Evolutionary conservation across 2,888 invertebrate genomes (phyloP), one percentile per base, ranked within the genome.

Genomic region (Apamea crenata): DNA sequence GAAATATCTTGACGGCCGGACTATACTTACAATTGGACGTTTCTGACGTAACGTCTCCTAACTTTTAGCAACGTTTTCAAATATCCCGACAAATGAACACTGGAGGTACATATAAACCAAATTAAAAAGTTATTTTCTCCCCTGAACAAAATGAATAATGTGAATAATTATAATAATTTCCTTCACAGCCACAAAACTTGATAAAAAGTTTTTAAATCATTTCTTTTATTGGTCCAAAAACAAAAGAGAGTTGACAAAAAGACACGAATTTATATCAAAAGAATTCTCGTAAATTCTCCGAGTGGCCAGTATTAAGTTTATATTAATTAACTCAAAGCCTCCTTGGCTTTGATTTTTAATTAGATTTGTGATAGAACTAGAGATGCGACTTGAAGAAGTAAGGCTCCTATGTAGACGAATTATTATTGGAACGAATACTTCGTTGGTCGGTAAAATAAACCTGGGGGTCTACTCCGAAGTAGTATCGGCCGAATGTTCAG

Each of bases 191-290:
- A 36, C 66, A 76, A 82, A 68, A 53, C 56, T 21, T 47, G 14
- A 63, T 68, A 36, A 36, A 81, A 68, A 53, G 66, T 56, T 12
- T 56, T 36, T 16, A 29, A 56, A 56, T 68, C 7, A 56, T 56
- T 67, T 71, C 44, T 36, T 77, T 61, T 59, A 50, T 25, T 76
- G 63, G 2, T 25, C 44, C 25, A 61, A 36, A 81, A 71, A 63
- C 53, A 77, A 82, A 76, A 53, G 8, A 29, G 8, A 63, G 44
- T 53, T 44, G 25, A 77, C 25, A 10, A 36, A 63, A 68, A 81
- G 2, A 47, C 66, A n/a, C 10, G 21, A 36, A 59, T 44, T 32
- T 69, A 50, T 21, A 5, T 1, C 47, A 50, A 50, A 47, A 3
- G 5, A 47, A 78, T 50, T 65, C 21, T 18, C n/a, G 16, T n/a